Percentiles rank a stretch among this genome's conserved stretches.
Evolutionary conservation across 2,797 vertebrate species (phyloP).

Genomic region (Alectoris magna): DNA sequence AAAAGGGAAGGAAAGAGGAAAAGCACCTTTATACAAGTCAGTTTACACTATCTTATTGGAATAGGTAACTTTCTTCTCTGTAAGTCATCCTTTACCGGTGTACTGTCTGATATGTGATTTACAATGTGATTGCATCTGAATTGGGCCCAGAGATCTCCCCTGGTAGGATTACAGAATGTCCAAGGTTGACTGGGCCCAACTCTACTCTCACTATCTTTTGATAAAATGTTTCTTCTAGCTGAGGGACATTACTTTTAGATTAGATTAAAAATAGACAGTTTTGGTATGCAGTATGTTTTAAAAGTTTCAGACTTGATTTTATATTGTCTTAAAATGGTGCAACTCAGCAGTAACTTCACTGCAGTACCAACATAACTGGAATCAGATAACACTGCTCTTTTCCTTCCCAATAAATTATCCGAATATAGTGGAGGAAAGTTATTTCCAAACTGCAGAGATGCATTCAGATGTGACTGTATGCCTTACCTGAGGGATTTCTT

Average conservation of each 20-base stretch:
- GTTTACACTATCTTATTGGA: neutral
- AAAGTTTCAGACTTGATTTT: neutral
- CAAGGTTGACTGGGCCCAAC: neutral
- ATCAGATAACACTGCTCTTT: conserved; percentile 19
- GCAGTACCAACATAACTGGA: neutral
- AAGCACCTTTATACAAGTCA: neutral
- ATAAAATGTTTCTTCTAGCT: conserved; percentile 7
- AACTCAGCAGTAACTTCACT: conserved; percentile 6
- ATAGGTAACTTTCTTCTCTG: neutral
- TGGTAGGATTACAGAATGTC: neutral
- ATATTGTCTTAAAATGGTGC: neutral
- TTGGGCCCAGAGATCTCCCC: neutral
- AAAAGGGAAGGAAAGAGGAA: neutral
- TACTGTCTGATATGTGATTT: neutral
- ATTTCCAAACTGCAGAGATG: conserved; percentile 41
- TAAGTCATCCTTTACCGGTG: neutral
- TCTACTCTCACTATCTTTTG: neutral
- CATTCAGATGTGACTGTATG: conserved; percentile 60
- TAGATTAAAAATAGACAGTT: conserved; percentile 36
- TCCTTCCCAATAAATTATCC: conserved; percentile 52
- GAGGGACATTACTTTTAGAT: conserved; percentile 8
- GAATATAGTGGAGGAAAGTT: conserved; percentile 50
- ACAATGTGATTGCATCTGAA: neutral
- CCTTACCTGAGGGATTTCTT: conserved; percentile 65
- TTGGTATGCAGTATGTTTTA: conserved; percentile 47